Base-by-base conservation (phyloP, 2,888 invertebrate species). In the Altica lythri region DNA sequence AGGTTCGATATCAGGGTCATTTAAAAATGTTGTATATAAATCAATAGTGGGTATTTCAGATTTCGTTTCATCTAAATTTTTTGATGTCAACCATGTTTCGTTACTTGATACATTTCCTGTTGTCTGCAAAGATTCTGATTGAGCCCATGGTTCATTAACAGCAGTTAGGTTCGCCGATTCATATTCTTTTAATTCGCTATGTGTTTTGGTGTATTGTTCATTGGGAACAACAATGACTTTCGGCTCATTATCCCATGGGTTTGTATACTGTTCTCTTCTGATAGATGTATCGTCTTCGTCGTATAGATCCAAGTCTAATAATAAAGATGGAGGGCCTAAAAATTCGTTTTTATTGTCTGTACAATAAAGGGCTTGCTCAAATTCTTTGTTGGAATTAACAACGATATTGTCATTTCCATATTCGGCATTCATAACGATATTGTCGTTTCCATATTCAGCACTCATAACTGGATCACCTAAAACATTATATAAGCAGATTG, bases 221-320 rank as follows among this genome's bases (percentile, higher is more conserved):
- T 34, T 34, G n/a, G 34, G 16, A 16, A 34, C 34, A 9, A 34
- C 34, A 14, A 34, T 34, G 1, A 34, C 34, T 16, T 34, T 34
- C 9, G 14, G 34, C 12, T 34, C 34, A 5, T 2, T 14, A 16
- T 14, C 34, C 34, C 34, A 34, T n/a, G n/a, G n/a, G 16, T 14
- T 34, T 16, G 34, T 4, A 13, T 12, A 30, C 2, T 2, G 13
- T 30, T 9, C 30, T 30, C 30, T 13, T 34, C 34, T 2, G 16
- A 13, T 30, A 10, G 12, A 16, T 8, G 5, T 34, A 2, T 34
- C 34, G 6, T 34, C 34, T 10, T 34, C 34, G 13, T 34, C 30
- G 4, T 12, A 13, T 32, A 32, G 8, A 12, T 2, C 34, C 16
- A 34, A 16, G 16, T 10, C 34, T 2, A 34, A 16, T n/a, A n/a